Evolutionary conservation across 2,888 invertebrate genomes (phyloP), one percentile per base, ranked within the genome.

Genomic region (Heterodera filipjevi): DNA sequence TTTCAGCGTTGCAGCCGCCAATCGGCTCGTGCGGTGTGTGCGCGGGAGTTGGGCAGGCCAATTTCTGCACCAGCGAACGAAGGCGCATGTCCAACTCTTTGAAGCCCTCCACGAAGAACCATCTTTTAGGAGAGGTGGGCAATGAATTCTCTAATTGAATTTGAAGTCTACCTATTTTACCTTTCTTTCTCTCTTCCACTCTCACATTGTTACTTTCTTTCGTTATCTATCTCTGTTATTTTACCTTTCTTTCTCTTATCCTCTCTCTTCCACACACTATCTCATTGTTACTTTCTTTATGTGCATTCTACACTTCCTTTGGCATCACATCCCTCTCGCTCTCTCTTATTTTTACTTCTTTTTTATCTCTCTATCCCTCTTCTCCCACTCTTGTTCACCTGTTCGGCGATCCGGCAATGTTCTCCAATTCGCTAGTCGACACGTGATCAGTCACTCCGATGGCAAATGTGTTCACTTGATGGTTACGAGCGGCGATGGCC

Each of bases 371-470:
- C 39, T 1, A 0, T 39, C 39, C 12, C 39, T 39, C 39, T 39
- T 39, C 39, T 2, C 39, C 39, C 39, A 39, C 12, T 12, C 39
- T 39, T 39, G 59, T 33, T 16, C 32, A 75, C 75, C 75, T 75
- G 68, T 75, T 75, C 19, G 80, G 64, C 1, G 68, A 86, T 22
- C 89, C 89, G 75, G 89, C 86, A 79, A 89, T 89, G 30, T 85
- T 82, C 74, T 88, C 88, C 73, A 89, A 80, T 70, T 89, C 89
- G 35, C 85, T 85, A 16, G 89, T 86, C 39, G 88, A 79, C 77
- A 87, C 84, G 87, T 89, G 83, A 75, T 87, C 86, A 5, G 90
- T 89, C 5, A 90, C 89, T 10, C 90, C 90, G 59, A 90, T 89
- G 19, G 89, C 89, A 77, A 90, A 89, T 22, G 76, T 84, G 71